Evolutionary conservation across 2,888 invertebrate genomes (phyloP), one percentile per base, ranked within the genome.

Genomic region (Tribolium freemani): DNA sequence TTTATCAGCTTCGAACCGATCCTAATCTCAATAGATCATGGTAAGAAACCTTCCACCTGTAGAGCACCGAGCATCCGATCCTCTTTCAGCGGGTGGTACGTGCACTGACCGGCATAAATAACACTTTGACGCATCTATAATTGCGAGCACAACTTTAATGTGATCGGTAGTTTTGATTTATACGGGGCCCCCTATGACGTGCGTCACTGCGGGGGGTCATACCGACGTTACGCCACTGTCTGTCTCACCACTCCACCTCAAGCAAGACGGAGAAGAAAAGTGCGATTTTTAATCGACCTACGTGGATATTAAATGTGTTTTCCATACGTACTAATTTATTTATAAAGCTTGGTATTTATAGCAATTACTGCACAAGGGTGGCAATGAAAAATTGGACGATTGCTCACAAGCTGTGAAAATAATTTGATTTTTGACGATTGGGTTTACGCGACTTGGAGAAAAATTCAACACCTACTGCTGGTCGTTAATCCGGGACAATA

Each of bases 91-190:
- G 73, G 73, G 78, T 73, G 78, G 76, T 76, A 69, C 72, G 72
- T 75, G 76, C 76, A 75, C 82, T 82, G 81, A 81, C 79, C 81
- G 78, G 72, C 81, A 85, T 85, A 86, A 86, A 86, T 86, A 83
- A 83, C 80, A 80, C 81, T 86, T 86, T 86, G 85, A 86, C 85
- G 84, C 83, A 83, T 83, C 82, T 81, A 83, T 85, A 85, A 86
- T 85, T 86, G 85, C 84, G 80, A 83, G 80, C 82, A 81, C 81
- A 81, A 80, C 80, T 80, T 83, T 82, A 83, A 80, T 81, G 80
- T 81, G 84, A 84, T 85, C 85, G 83, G 85, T 84, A 85, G 84
- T 84, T 84, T 83, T 84, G 84, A 85, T 84, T 85, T 85, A 85
- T 83, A 84, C 84, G 79, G 73, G 77, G 69, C 76, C 83, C 81